phyloP scores from a whole-genome alignment of 2,888 invertebrate species.

The Nomada hirtipes region DNA sequence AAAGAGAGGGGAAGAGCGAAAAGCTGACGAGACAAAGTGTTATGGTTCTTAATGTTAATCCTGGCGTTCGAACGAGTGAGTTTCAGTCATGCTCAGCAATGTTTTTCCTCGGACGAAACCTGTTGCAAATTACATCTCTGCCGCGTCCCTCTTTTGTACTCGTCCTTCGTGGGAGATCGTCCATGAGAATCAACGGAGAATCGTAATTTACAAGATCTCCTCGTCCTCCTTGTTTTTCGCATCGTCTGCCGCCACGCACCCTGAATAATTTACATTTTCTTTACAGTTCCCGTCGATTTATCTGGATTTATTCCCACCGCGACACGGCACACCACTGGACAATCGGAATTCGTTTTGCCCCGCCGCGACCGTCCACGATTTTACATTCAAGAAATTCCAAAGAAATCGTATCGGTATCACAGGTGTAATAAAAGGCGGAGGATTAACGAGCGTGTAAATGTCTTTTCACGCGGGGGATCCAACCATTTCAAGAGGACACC shows the following conservation, averaged over 20 bases:
- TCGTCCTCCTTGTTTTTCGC: slow-evolving; percentile 23
- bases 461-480: not conserved
- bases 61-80: slow-evolving; percentile 1
- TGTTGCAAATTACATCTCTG: slow-evolving; percentile 53
- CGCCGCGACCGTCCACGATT: too few species aligned
- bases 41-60: slow-evolving; percentile 38
- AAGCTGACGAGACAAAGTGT: slow-evolving; percentile 21
- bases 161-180: slow-evolving; percentile 43
- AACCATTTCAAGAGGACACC: not conserved
- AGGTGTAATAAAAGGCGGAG: not conserved
- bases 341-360: too few species aligned
- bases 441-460: slow-evolving; percentile 3
- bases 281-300: slow-evolving; percentile 18
- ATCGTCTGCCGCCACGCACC: not conserved
- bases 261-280: slow-evolving; percentile 47
- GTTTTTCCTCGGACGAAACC: slow-evolving; percentile 40
- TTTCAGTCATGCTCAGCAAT: slow-evolving; percentile 28
- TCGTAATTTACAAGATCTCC: slow-evolving; percentile 52
- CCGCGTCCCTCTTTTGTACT: slow-evolving; percentile 39
- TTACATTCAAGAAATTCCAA: too few species aligned
- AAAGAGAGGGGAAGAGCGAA: not conserved
- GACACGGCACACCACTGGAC: not conserved
- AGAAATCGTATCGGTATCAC: not conserved
- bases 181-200: slow-evolving; percentile 22
- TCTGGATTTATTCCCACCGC: not conserved